Conservation (phyloP, 1,140 invertebrate genomes). For the Acromyrmex charruanus region DNA sequence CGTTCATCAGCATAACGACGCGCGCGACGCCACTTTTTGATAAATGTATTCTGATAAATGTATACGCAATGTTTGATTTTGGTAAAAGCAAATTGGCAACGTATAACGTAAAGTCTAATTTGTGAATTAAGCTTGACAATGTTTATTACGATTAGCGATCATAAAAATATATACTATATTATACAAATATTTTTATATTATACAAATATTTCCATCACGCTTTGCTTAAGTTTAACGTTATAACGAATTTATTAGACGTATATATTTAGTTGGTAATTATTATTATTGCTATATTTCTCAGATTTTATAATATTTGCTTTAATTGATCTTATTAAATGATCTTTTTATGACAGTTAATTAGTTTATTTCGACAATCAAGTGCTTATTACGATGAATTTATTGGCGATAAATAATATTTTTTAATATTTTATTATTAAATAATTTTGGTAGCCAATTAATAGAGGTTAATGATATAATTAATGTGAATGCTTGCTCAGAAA, state of each 20-base stretch:
- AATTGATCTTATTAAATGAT: not conserved
- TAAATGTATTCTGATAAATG: not conserved
- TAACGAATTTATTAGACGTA: not conserved
- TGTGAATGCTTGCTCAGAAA: not conserved
- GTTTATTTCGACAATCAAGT: not conserved
- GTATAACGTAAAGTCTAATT: not conserved
- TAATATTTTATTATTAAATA: constrained; percentile 13
- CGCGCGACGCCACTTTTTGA: not conserved
- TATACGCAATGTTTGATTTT: constrained; percentile 16
- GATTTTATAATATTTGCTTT: constrained; percentile 3
- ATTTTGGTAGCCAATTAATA: not conserved
- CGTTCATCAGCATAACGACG: not conserved
- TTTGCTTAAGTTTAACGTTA: not conserved
- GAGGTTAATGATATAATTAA: not conserved
- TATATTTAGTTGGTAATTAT: not conserved
- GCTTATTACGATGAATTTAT: not conserved
- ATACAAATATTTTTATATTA: not conserved
- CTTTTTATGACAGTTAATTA: not conserved
- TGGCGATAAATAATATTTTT: not conserved
- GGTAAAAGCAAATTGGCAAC: not conserved
- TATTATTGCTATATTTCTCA: not conserved
- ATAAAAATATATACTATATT: not conserved
- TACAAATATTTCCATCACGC: not conserved
- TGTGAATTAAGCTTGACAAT: not conserved
- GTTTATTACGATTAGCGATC: not conserved